Evolutionary conservation across 1,140 invertebrate genomes (phyloP), one percentile per base, ranked within the genome.

Genomic region (Parasteatoda tepidariorum): DNA sequence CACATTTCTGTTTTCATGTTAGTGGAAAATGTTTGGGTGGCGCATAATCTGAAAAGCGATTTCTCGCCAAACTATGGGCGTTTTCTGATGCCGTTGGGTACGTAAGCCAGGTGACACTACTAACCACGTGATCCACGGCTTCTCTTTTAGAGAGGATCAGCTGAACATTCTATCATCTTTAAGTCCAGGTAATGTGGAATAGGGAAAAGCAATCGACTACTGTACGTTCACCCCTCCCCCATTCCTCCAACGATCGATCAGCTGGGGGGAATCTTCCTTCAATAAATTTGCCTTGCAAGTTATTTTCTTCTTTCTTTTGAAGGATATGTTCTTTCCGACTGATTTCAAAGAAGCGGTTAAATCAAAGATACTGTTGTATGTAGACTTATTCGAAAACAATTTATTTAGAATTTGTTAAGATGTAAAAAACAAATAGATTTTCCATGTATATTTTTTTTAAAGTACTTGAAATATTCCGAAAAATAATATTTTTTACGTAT

Each of bases 161-260:
- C 66, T 68, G 66, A 68, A 41, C 34, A 34, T 28, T 68, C 66
- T 34, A 68, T 68, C 66, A 68, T 68, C 66, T 68, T 68, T 68
- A 41, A 68, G 38, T 33, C 38, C 66, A 68, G 38, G 66, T 34
- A 22, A 68, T 30, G 31, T n/a, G 31, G 30, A 66, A n/a, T 31
- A 33, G 34, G 34, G 34, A 34, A 34, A n/a, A 33, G 3, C 15
- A 68, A 11, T 4, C 34, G 15, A 68, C 66, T 68, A 48, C 66
- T 26, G 38, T 68, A 41, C 38, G 9, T 48, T 4, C 4, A 13
- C 15, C 5, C 22, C 15, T 7, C 30, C 62, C 13, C 66, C 9
- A 24, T n/a, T 22, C 34, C 9, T n/a, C n/a, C n/a, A n/a, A n/a
- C 34, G n/a, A 68, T 68, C 66, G 66, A 68, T 68, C 66, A 34